Conservation (phyloP, 2,113 vertebrate species). For the Naja naja region DNA sequence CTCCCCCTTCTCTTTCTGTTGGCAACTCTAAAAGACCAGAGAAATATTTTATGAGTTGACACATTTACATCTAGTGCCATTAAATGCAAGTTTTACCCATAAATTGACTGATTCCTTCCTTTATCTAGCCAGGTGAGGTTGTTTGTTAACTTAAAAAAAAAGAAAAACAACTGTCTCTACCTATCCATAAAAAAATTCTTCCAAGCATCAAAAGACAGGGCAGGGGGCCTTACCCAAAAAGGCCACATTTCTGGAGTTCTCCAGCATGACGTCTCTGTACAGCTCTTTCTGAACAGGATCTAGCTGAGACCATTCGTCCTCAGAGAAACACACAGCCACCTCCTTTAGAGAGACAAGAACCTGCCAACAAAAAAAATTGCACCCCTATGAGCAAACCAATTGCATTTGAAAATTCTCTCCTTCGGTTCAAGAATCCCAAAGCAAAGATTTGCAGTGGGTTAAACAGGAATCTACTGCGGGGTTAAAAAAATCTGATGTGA, state of each 20-base stretch:
- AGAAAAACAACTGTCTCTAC: too few relatives aligned
- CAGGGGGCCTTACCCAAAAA: background rate
- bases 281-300: background rate
- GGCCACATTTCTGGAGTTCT: background rate
- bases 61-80: too few relatives aligned
- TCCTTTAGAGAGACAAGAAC: background rate
- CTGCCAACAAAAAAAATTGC: background rate
- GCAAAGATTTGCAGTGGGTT: background rate
- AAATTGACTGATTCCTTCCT: too few relatives aligned
- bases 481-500: background rate
- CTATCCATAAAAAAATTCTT: background rate
- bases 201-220: background rate
- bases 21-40: too few relatives aligned
- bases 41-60: too few relatives aligned
- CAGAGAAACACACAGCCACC: background rate
- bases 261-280: background rate
- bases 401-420: background rate
- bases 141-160: too few relatives aligned
- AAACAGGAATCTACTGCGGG: background rate
- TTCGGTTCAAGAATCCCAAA: background rate
- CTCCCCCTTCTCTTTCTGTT: too few relatives aligned
- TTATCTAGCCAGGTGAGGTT: too few relatives aligned
- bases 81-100: too few relatives aligned
- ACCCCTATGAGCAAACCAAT: background rate
- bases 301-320: background rate